Conservation (phyloP, 2,113 vertebrate species). For the Petroica traversi region DNA sequence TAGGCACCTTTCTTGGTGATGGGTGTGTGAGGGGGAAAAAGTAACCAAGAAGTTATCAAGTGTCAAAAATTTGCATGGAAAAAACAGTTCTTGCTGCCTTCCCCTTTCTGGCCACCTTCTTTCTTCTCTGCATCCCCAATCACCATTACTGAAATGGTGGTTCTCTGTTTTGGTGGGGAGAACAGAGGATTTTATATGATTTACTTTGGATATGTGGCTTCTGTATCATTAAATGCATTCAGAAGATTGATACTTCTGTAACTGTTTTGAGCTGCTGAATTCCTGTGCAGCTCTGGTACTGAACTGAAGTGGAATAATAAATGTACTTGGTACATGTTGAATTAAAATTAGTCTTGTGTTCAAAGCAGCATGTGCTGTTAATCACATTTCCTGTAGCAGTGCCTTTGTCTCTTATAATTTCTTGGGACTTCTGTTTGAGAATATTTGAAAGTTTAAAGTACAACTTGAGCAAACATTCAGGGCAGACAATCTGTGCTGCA, state of each 20-base stretch:
- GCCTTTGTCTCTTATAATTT: neutral
- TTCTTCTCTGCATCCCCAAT: fast-evolving
- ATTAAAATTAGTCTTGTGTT: neutral
- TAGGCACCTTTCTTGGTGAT: neutral
- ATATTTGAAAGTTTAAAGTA: neutral
- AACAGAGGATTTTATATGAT: fast-evolving
- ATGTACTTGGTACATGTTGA: neutral
- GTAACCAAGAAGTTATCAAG: fast-evolving
- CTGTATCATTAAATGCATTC: neutral
- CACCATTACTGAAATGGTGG: neutral
- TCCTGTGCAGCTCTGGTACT: neutral
- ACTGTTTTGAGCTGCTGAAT: neutral
- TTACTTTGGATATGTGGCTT: neutral
- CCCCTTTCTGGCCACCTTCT: neutral
- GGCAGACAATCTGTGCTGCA: neutral
- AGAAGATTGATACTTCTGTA: neutral
- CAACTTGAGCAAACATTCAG: neutral
- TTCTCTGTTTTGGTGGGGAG: neutral
- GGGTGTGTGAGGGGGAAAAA: too few species aligned
- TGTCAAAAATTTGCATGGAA: neutral
- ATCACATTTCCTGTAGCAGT: neutral
- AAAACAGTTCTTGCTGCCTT: neutral
- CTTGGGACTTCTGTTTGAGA: neutral
- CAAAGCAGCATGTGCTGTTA: neutral
- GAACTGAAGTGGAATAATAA: neutral